Conservation (phyloP, 2,113 vertebrate species). For the Arenaria interpres region DNA sequence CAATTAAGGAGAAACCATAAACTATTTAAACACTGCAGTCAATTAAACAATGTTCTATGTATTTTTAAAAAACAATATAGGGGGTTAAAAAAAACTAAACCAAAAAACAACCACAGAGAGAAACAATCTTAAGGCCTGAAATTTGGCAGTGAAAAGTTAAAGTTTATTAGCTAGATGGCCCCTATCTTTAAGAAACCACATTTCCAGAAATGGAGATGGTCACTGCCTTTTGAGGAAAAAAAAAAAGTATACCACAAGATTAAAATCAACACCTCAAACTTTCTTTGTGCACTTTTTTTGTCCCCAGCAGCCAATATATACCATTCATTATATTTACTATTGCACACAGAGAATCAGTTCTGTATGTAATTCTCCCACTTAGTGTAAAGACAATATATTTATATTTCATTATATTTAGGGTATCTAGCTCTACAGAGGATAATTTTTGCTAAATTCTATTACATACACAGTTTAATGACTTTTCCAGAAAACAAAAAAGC, state of each 20-base stretch:
- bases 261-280: neutral
- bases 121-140: neutral
- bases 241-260: neutral
- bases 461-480: neutral
- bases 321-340: neutral
- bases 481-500: neutral
- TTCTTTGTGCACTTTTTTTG: neutral
- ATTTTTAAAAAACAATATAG: neutral
- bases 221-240: neutral
- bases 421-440: neutral
- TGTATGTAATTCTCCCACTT: neutral
- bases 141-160: accelerated
- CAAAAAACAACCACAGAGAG: neutral
- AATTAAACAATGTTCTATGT: neutral
- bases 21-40: neutral
- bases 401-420: neutral
- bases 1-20: neutral
- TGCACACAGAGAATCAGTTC: neutral
- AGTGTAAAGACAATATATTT: neutral
- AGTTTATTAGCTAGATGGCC: neutral
- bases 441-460: neutral
- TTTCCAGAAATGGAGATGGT: neutral
- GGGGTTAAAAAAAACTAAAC: neutral
- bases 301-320: neutral
- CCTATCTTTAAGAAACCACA: neutral